Percentiles rank a stretch among this genome's conserved stretches.
Evolutionary conservation across 2,797 vertebrate species (phyloP).

Genomic region (Rhadinocentrus ornatus): DNA sequence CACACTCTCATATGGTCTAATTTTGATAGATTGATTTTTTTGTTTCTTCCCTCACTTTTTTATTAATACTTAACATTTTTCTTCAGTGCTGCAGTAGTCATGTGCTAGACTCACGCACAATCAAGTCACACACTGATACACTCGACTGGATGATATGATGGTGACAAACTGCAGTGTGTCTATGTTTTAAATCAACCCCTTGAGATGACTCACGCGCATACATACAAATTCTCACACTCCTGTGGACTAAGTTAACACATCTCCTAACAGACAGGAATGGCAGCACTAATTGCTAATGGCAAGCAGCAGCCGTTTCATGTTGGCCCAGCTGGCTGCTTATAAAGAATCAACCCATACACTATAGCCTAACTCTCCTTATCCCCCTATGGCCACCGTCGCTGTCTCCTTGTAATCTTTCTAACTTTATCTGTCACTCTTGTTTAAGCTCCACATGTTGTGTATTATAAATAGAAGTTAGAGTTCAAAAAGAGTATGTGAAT

Average conservation of each 20-base stretch:
- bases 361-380: conserved; percentile 10
- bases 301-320: conserved; percentile 56
- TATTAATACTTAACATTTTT: neutral
- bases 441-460: conserved; percentile 21
- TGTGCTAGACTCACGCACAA: conserved; percentile 10
- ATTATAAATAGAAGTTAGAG: conserved; percentile 49
- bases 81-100: neutral
- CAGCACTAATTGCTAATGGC: conserved; percentile 57
- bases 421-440: neutral
- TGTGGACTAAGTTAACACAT: conserved; percentile 2
- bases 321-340: conserved; percentile 50
- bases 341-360: conserved; percentile 4
- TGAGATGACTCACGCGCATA: conserved; percentile 19
- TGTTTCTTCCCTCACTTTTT: neutral
- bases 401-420: conserved; percentile 7
- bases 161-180: conserved; percentile 12
- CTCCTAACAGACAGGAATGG: conserved; percentile 25
- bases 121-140: conserved; percentile 48
- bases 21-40: neutral
- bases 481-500: conserved; percentile 1
- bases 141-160: conserved; percentile 11
- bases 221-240: neutral
- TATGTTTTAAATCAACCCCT: conserved; percentile 41
- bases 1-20: neutral
- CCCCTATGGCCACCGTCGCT: neutral